Percentiles rank a stretch among this genome's conserved stretches.
These are phyloP conservation scores for Exocentrus adspersus DNA, from an alignment of 2,888 invertebrate species.

Conservation along the genomic window DNA sequence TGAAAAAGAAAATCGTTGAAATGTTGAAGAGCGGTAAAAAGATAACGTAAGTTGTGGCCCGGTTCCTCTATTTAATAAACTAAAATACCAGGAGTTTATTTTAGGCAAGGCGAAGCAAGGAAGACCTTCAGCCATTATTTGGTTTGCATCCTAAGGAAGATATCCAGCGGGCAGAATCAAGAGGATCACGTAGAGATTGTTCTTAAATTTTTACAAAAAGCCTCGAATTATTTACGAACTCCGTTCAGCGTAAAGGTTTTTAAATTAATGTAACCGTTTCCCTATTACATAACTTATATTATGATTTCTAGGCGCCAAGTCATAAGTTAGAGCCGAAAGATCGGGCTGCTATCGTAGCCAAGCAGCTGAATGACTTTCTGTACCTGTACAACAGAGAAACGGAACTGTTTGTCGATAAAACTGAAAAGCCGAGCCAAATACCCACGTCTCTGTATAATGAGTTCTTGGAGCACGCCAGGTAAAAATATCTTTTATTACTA, in stretches of 20 bases:
- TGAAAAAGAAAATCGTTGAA: constrained; percentile 60
- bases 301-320: constrained; percentile 71
- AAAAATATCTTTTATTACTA: constrained; percentile 44
- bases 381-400: constrained; percentile 86
- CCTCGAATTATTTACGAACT: constrained; percentile 75
- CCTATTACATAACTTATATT: constrained; percentile 37
- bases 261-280: not conserved
- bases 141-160: constrained; percentile 76
- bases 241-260: constrained; percentile 72
- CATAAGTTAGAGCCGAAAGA: constrained; percentile 82
- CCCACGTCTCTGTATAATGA: constrained; percentile 68
- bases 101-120: constrained; percentile 75
- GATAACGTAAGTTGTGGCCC: constrained; percentile 69
- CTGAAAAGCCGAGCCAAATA: constrained; percentile 71
- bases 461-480: constrained; percentile 71
- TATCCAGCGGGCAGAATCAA: constrained; percentile 68
- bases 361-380: constrained; percentile 85
- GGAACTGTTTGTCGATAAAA: constrained; percentile 78
- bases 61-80: not conserved
- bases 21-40: constrained; percentile 73
- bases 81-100: constrained; percentile 39
- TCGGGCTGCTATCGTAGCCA: constrained; percentile 84
- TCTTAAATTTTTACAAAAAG: constrained; percentile 79
- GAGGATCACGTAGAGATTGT: constrained; percentile 74
- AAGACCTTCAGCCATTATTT: constrained; percentile 83